Conservation (phyloP, 2,888 invertebrate genomes). For the Yponomeuta sedellus region DNA sequence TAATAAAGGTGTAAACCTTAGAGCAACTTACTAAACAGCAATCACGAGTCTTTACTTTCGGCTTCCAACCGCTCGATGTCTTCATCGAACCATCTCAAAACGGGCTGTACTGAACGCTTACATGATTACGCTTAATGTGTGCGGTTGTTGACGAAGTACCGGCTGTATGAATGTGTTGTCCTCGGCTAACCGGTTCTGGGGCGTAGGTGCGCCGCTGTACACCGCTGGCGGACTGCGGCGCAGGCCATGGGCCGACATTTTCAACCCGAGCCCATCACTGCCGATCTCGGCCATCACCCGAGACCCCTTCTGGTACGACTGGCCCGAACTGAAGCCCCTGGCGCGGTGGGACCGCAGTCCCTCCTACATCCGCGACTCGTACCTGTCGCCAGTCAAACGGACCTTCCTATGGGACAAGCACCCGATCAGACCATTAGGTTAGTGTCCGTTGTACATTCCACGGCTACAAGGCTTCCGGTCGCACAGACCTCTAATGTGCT, state of each 20-base stretch:
- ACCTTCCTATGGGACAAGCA: constrained; percentile 94
- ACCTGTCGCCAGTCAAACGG: constrained; percentile 93
- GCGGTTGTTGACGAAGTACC: constrained; percentile 60
- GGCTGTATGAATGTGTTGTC: constrained; percentile 38
- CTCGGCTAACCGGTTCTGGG: constrained; percentile 48
- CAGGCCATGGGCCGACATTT: constrained; percentile 80
- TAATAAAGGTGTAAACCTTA: not conserved
- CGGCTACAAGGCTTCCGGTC: not conserved
- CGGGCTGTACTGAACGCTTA: constrained; percentile 17
- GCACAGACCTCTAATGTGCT: constrained; percentile 40
- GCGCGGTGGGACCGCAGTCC: constrained; percentile 84
- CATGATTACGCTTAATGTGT: constrained; percentile 33
- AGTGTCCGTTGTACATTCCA: constrained; percentile 73
- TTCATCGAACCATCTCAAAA: constrained; percentile 1
- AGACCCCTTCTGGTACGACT: constrained; percentile 93
- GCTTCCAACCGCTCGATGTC: not conserved
- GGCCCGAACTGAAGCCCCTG: constrained; percentile 87
- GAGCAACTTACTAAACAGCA: not conserved
- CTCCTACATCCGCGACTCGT: constrained; percentile 89
- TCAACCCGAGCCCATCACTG: constrained; percentile 86
- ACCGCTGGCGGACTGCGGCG: constrained; percentile 79
- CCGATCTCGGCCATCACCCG: constrained; percentile 88
- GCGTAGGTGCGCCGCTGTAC: constrained; percentile 83
- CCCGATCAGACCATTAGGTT: constrained; percentile 93
- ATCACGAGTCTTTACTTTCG: not conserved